Evolutionary conservation across 2,113 vertebrate species (phyloP).

Genomic region (Clarias batrachus): DNA sequence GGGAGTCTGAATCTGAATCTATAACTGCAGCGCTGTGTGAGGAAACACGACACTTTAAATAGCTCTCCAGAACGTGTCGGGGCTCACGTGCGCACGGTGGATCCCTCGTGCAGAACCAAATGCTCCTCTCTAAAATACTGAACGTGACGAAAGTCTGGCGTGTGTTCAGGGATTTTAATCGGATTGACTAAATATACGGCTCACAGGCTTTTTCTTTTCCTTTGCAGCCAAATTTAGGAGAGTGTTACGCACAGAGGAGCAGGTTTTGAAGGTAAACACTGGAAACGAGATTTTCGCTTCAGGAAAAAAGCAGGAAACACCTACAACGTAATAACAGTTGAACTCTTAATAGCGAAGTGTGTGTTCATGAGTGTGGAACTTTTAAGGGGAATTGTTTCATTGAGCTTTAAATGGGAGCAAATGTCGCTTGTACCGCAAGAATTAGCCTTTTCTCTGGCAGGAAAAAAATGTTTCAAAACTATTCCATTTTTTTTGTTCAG

Average conservation of each 20-base stretch:
- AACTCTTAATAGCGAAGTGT: neutral
- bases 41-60: neutral
- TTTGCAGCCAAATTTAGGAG: slow-evolving; percentile 33
- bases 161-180: neutral
- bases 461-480: neutral
- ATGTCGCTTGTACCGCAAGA: neutral
- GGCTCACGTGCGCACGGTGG: slow-evolving; percentile 48
- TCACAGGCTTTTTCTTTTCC: slow-evolving; percentile 29
- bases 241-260: slow-evolving; percentile 8
- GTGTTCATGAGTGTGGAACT: neutral
- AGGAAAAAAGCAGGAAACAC: neutral
- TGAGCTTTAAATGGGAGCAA: neutral
- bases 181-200: slow-evolving; percentile 52
- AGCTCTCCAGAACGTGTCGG: slow-evolving; percentile 16
- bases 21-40: neutral
- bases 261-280: neutral
- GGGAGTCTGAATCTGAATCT: neutral
- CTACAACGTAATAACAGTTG: neutral
- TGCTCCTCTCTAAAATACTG: slow-evolving; percentile 31
- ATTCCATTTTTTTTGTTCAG: neutral
- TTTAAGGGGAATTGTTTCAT: neutral
- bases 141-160: slow-evolving; percentile 65
- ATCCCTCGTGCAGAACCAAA: slow-evolving; percentile 56
- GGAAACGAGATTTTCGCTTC: neutral
- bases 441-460: neutral